phyloP scores from a whole-genome alignment of 2,888 invertebrate species.

The Caenorhabditis sp. region DNA sequence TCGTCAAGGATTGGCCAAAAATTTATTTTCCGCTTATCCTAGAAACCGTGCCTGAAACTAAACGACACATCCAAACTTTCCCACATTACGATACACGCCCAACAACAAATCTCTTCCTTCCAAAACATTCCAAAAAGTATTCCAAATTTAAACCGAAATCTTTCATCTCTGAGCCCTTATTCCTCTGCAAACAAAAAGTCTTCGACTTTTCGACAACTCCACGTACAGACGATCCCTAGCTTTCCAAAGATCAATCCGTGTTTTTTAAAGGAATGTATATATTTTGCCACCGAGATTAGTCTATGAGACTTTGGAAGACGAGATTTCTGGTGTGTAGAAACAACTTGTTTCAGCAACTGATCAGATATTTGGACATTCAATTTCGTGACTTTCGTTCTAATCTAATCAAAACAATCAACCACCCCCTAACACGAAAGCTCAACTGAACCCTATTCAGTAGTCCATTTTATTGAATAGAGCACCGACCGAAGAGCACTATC shows the following conservation, averaged over 20 bases:
- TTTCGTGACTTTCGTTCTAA: background rate
- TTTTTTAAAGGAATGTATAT: slow-evolving; percentile 21
- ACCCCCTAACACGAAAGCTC: no score
- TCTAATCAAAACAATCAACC: no score
- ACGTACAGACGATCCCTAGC: background rate
- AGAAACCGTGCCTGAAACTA: no score
- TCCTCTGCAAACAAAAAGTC: background rate
- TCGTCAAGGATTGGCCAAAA: no score
- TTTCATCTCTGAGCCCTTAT: slow-evolving; percentile 2
- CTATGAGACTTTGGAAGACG: slow-evolving; percentile 17
- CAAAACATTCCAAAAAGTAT: background rate
- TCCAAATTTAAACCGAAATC: background rate
- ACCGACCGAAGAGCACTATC: slow-evolving; percentile 1
- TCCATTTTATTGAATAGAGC: background rate
- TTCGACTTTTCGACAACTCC: background rate
- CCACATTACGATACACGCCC: no score
- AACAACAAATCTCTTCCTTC: background rate
- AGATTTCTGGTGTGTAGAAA: slow-evolving; percentile 23
- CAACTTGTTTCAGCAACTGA: background rate
- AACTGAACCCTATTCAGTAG: background rate
- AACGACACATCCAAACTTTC: no score
- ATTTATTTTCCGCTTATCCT: no score
- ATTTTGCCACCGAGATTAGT: slow-evolving; percentile 27
- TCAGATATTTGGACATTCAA: slow-evolving; percentile 6
- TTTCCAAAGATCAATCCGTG: slow-evolving; percentile 8